Evolutionary conservation across 2,888 invertebrate genomes (phyloP).

Genomic region (Callinectes sapidus): DNA sequence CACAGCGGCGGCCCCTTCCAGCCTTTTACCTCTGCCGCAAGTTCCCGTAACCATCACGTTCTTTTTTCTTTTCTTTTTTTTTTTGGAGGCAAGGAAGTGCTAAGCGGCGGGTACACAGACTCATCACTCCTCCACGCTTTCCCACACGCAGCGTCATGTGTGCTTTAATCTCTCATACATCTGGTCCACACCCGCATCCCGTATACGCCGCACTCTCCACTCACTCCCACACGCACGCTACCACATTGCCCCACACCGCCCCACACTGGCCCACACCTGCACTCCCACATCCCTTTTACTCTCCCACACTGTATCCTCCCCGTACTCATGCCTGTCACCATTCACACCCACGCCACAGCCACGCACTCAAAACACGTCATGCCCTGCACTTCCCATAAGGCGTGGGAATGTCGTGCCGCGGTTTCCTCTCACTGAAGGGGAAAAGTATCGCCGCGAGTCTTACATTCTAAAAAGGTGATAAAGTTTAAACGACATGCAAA

Average conservation of each 20-base stretch:
- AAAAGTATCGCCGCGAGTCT: not conserved
- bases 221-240: not conserved
- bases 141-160: constrained; percentile 1
- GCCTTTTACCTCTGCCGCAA: not conserved
- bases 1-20: too few species aligned
- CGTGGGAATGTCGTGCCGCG: not conserved
- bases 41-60: not conserved
- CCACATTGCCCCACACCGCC: not conserved
- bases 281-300: not conserved
- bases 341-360: not conserved
- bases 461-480: not conserved
- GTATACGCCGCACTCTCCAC: not conserved
- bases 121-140: not conserved
- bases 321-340: not conserved
- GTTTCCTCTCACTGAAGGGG: not conserved
- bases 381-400: not conserved
- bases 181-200: not conserved
- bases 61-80: too few species aligned
- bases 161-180: not conserved
- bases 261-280: not conserved
- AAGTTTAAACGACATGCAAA: not conserved
- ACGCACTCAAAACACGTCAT: not conserved
- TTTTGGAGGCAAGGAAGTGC: not conserved
- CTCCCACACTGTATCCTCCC: not conserved
- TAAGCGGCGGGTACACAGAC: not conserved